Evolutionary conservation across 2,113 vertebrate species (phyloP), one percentile per base, ranked within the genome.

Genomic region (Brachypteracias leptosomus): DNA sequence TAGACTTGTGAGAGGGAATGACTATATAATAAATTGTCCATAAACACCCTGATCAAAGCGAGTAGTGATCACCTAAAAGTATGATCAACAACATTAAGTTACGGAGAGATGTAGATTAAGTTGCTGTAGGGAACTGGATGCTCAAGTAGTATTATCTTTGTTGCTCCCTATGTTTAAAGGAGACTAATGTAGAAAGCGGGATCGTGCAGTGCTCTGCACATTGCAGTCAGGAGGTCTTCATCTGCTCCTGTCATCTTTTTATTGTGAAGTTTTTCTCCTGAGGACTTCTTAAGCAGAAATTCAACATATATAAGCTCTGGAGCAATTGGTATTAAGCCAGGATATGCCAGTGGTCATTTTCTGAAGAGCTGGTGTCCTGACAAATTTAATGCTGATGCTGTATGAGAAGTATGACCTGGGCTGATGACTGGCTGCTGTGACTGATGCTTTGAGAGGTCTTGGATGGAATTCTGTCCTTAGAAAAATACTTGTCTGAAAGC

Each of bases 61-160:
- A 75, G 28, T 7, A 40, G n/a, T 38, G 67, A 67, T 91, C 59
- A 47, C 57, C 49, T 84, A 38, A n/a, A 79, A 81, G 18, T 29
- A 10, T 57, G 29, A 65, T 65, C n/a, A 68, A 13, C 44, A 20
- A 81, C 44, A 72, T 57, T 31, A 68, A 81, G 38, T 35, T 76
- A 70, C 0, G 3, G 49, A 80, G 79, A 81, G 35, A 59, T 63
- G 29, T 54, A 59, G 57, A 54, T 92, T 13, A 83, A 71, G 58
- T 67, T 68, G 29, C 82, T 91, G 13, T 61, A 74, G 76, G 84
- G 58, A 94, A 29, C 73, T 96, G 88, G 52, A 66, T 93, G 89
- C 77, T 87, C 12, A 78, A 76, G 46, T 65, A 49, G 78, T 16
- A 31, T 67, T 88, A 22, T 3, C 9, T 74, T 89, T 88, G 35